Conservation (phyloP, 1,140 invertebrate species). For the Chironomus striatipennis region DNA sequence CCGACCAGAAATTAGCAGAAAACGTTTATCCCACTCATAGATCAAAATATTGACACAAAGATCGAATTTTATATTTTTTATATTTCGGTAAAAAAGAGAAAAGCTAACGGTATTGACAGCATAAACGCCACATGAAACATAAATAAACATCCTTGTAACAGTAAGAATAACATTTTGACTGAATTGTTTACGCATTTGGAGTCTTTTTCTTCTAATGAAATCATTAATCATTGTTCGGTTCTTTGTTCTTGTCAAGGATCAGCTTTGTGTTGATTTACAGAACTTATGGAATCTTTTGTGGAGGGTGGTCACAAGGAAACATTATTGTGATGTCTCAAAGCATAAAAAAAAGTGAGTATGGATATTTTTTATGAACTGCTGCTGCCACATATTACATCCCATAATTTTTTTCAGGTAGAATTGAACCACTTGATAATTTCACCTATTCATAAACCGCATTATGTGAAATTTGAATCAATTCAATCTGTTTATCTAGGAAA, state of each 20-base stretch:
- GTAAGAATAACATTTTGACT: neutral
- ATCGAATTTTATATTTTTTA: too few relatives aligned
- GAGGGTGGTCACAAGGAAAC: neutral
- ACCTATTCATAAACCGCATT: neutral
- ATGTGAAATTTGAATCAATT: constrained; percentile 17
- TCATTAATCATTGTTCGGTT: constrained; percentile 22
- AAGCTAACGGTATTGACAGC: constrained; percentile 7
- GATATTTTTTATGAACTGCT: neutral
- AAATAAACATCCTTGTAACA: constrained; percentile 21
- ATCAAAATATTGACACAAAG: constrained; percentile 20
- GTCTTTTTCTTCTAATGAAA: constrained; percentile 2
- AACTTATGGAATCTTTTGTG: neutral
- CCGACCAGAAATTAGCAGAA: neutral
- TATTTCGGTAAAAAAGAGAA: neutral
- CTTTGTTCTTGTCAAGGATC: neutral
- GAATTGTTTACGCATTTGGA: neutral
- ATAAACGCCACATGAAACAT: constrained; percentile 12
- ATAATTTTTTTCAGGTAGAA: neutral
- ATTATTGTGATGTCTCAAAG: neutral
- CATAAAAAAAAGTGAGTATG: neutral
- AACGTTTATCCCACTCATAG: neutral
- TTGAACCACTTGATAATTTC: constrained; percentile 1
- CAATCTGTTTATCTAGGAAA: constrained; percentile 18
- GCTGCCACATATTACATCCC: neutral
- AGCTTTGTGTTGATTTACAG: too few relatives aligned